A percentile compares a stretch with the other conserved stretches of the same genome.
phyloP scores from a whole-genome alignment of 1,140 invertebrate species.

The Augochlora pura region DNA sequence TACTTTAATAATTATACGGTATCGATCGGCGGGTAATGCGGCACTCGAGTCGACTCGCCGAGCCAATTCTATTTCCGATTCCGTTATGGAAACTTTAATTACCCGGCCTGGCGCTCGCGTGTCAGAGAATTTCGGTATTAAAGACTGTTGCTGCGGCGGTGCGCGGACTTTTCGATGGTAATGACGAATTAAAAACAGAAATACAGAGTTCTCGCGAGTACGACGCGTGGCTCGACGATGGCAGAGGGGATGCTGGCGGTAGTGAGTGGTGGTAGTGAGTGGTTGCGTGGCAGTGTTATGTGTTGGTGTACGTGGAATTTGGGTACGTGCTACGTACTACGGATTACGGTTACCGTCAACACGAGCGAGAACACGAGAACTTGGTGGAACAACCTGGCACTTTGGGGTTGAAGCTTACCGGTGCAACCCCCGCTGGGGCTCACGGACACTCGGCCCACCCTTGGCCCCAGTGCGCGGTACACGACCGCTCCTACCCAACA shows the following conservation, averaged over 20 bases:
- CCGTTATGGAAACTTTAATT: neutral
- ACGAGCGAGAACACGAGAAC: slow-evolving; percentile 73
- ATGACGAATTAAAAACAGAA: neutral
- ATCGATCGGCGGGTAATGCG: slow-evolving; percentile 6
- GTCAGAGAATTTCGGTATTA: neutral
- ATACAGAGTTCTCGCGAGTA: neutral
- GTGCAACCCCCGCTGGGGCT: slow-evolving; percentile 79
- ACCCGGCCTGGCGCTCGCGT: neutral
- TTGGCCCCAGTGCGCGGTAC: slow-evolving; percentile 79
- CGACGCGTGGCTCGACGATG: no score
- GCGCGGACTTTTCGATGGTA: no score
- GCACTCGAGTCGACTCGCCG: neutral
- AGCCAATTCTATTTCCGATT: neutral
- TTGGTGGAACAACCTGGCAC: slow-evolving; percentile 76
- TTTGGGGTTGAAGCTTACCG: slow-evolving; percentile 79
- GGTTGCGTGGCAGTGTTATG: slow-evolving; percentile 14
- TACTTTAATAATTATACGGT: slow-evolving; percentile 20
- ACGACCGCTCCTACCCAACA: slow-evolving; percentile 79
- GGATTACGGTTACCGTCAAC: slow-evolving; percentile 72
- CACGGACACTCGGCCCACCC: slow-evolving; percentile 78
- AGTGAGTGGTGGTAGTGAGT: neutral
- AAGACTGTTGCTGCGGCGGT: neutral
- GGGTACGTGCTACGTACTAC: slow-evolving; percentile 76
- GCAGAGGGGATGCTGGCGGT: no score
- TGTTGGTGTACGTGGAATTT: slow-evolving; percentile 45